Conservation (phyloP, 2,888 invertebrate species). For the Caenorhabditis afra region DNA sequence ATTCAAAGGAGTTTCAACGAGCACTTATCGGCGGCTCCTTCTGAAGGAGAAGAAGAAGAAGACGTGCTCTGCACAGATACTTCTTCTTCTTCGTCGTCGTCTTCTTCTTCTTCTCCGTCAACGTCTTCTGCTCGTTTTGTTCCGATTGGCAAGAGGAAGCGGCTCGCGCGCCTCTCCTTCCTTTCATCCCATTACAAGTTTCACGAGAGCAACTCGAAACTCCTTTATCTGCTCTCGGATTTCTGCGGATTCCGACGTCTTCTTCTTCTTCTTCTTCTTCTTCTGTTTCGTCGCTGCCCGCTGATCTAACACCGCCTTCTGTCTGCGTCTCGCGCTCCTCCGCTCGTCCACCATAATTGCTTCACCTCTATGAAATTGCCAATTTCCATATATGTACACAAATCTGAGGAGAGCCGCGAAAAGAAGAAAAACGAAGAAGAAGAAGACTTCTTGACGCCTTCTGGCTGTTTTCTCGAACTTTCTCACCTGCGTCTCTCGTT, state of each 20-base stretch:
- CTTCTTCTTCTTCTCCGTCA: constrained; percentile 32
- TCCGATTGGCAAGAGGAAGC: constrained; percentile 34
- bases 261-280: constrained; percentile 8
- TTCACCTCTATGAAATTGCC: constrained; percentile 34
- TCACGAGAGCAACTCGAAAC: constrained; percentile 42
- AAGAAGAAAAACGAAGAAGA: no score
- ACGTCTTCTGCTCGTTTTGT: constrained; percentile 46
- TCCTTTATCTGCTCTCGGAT: constrained; percentile 25
- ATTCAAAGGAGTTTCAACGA: constrained; percentile 58
- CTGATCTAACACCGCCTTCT: constrained; percentile 11
- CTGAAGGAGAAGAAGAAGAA: background rate
- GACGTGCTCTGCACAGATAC: constrained; percentile 40
- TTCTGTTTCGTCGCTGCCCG: constrained; percentile 14
- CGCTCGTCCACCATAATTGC: constrained; percentile 30
- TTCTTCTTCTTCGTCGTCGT: constrained; percentile 24
- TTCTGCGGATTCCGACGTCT: constrained; percentile 20
- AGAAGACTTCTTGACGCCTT: constrained; percentile 9
- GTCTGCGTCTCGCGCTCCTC: constrained; percentile 11
- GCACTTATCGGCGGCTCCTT: constrained; percentile 41
- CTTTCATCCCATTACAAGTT: constrained; percentile 52
- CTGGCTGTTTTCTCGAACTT: constrained; percentile 31
- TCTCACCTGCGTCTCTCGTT: constrained; percentile 26
- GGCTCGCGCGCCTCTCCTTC: constrained; percentile 14
- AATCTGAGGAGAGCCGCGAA: constrained; percentile 23
- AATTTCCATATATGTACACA: constrained; percentile 41